A percentile compares a stretch with the other conserved stretches of the same genome.
These are phyloP conservation scores for Capromys pilorides DNA, from an alignment of 2,797 vertebrate genomes.

Conservation along the genomic window DNA sequence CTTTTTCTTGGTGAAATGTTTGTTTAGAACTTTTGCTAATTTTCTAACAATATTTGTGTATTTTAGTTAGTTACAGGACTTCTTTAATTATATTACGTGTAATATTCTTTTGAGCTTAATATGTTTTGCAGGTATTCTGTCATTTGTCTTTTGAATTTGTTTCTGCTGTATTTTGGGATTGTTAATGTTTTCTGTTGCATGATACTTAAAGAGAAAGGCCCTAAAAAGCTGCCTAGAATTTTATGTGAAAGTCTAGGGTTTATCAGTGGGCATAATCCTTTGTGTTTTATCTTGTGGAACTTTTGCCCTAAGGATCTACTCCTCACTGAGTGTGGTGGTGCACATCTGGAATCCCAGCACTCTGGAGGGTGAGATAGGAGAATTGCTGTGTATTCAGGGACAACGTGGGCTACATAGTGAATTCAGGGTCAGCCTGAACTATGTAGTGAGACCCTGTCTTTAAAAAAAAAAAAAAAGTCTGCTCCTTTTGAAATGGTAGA, in stretches of 20 bases:
- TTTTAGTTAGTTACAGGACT: constrained; percentile 5
- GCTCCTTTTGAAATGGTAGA: background rate
- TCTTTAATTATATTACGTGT: constrained; percentile 17
- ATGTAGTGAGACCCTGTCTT: too few species aligned
- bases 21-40: background rate
- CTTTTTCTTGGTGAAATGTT: background rate
- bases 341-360: too few species aligned
- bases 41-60: background rate
- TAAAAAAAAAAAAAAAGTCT: background rate
- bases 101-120: background rate
- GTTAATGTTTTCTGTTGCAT: background rate
- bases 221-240: background rate
- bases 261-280: background rate
- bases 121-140: background rate
- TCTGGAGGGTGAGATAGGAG: too few species aligned
- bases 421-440: too few species aligned
- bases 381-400: too few species aligned
- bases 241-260: background rate
- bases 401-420: too few species aligned
- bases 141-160: constrained; percentile 5
- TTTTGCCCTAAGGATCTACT: constrained; percentile 9
- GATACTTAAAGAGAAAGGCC: constrained; percentile 21
- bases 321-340: too few species aligned
- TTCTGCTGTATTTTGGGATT: constrained; percentile 17
- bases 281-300: background rate